phyloP scores from a whole-genome alignment of 2,888 invertebrate genomes.

The Boloria euphrosyne region DNA sequence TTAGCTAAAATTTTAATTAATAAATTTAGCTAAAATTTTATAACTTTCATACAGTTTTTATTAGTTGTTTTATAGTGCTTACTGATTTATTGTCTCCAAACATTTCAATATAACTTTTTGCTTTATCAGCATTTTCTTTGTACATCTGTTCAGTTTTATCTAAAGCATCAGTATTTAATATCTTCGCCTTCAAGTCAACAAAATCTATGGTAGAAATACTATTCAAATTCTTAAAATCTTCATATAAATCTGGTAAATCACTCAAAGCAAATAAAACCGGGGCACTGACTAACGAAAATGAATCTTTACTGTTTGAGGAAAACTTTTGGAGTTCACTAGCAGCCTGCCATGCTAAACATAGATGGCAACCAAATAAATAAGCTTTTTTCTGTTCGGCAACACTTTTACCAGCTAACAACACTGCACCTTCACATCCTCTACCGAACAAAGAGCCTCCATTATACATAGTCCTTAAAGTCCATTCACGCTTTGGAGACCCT shows the following conservation, averaged over 20 bases:
- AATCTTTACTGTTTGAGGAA: constrained; percentile 80
- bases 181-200: constrained; percentile 68
- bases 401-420: constrained; percentile 87
- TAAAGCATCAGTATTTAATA: constrained; percentile 66
- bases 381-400: constrained; percentile 86
- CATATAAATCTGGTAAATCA: constrained; percentile 86
- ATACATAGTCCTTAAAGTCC: constrained; percentile 87
- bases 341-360: constrained; percentile 92
- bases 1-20: too few relatives aligned
- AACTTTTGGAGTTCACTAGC: constrained; percentile 65
- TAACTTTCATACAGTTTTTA: constrained; percentile 56
- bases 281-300: constrained; percentile 88
- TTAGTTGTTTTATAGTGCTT: constrained; percentile 66
- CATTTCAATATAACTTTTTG: constrained; percentile 56
- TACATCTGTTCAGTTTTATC: constrained; percentile 63
- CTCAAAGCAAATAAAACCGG: constrained; percentile 92
- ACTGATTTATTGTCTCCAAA: constrained; percentile 68
- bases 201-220: constrained; percentile 84
- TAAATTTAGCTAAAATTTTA: too few relatives aligned
- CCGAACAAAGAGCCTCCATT: constrained; percentile 86
- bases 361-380: constrained; percentile 90
- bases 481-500: constrained; percentile 85
- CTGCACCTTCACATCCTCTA: constrained; percentile 90
- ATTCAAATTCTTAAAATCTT: constrained; percentile 77
- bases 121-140: constrained; percentile 61